Conservation (phyloP, 2,113 vertebrate species). For the Polypterus senegalus region DNA sequence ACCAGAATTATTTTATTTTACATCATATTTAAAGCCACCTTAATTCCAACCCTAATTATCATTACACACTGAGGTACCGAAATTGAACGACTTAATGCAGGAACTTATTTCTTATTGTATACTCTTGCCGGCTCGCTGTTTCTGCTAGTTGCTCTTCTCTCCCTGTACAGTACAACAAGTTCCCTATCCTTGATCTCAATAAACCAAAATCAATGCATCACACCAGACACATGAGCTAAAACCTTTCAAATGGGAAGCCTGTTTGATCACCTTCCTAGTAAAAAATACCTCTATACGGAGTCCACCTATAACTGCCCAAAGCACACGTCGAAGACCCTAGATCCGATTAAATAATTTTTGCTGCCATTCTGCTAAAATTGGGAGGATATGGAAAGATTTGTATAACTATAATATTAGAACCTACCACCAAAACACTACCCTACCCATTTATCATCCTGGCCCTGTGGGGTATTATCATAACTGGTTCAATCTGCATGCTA, state of each 20-base stretch:
- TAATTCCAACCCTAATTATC: slow-evolving; percentile 18
- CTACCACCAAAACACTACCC: neutral
- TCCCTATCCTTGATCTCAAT: neutral
- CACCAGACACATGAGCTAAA: neutral
- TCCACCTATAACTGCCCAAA: slow-evolving; percentile 26
- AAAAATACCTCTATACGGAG: slow-evolving; percentile 26
- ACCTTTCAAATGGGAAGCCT: slow-evolving; percentile 5
- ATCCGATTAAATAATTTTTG: slow-evolving; percentile 22
- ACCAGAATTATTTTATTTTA: slow-evolving; percentile 17
- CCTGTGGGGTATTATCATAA: slow-evolving; percentile 18
- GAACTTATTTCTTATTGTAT: slow-evolving; percentile 24
- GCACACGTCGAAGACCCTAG: slow-evolving; percentile 30
- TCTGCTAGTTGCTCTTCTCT: neutral
- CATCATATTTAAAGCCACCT: slow-evolving; percentile 22
- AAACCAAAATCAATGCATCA: accelerated
- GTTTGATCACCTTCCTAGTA: slow-evolving; percentile 17
- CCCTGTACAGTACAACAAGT: slow-evolving; percentile 2
- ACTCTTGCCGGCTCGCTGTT: slow-evolving; percentile 16
- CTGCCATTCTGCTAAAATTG: slow-evolving; percentile 17
- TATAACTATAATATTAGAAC: neutral
- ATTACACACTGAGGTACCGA: slow-evolving; percentile 27
- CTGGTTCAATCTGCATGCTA: slow-evolving; percentile 7
- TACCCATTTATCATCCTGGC: slow-evolving; percentile 19
- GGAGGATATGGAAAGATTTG: slow-evolving; percentile 25
- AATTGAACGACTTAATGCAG: slow-evolving; percentile 21